A percentile compares a stretch with the other conserved stretches of the same genome.
Conservation (phyloP, 2,797 vertebrate genomes). For the Diceros bicornis region DNA sequence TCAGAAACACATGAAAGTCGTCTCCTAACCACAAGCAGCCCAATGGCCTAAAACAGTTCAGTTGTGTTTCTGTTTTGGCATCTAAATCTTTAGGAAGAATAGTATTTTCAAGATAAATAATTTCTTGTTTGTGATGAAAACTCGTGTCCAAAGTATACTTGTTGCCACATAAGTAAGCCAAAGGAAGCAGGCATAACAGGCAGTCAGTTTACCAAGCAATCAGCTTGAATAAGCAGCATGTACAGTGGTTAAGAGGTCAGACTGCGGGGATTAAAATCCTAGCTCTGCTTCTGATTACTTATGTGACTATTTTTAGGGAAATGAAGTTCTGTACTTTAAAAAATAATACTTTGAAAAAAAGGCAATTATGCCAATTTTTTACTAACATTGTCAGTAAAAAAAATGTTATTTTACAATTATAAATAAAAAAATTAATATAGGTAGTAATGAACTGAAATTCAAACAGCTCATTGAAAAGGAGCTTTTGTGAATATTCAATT, state of each 20-base stretch:
- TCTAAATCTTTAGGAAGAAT: background rate
- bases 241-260: background rate
- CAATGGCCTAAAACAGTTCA: background rate
- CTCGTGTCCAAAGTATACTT: background rate
- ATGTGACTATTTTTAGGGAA: background rate
- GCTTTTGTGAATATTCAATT: slow-evolving; percentile 62
- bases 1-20: background rate
- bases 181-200: background rate
- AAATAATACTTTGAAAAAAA: background rate
- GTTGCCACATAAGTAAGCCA: background rate
- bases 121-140: slow-evolving; percentile 14
- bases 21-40: background rate
- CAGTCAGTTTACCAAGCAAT: background rate
- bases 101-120: background rate
- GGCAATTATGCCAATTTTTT: background rate
- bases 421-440: background rate
- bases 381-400: too few relatives aligned
- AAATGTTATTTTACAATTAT: slow-evolving; percentile 1
- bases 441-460: background rate
- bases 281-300: background rate
- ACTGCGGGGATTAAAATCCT: background rate
- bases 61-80: background rate
- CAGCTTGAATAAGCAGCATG: background rate
- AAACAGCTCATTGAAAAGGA: slow-evolving; percentile 52
- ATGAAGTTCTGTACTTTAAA: background rate